These are phyloP conservation scores for Sitobion miscanthi DNA, from an alignment of 1,140 invertebrate genomes.

Conservation along the genomic window DNA sequence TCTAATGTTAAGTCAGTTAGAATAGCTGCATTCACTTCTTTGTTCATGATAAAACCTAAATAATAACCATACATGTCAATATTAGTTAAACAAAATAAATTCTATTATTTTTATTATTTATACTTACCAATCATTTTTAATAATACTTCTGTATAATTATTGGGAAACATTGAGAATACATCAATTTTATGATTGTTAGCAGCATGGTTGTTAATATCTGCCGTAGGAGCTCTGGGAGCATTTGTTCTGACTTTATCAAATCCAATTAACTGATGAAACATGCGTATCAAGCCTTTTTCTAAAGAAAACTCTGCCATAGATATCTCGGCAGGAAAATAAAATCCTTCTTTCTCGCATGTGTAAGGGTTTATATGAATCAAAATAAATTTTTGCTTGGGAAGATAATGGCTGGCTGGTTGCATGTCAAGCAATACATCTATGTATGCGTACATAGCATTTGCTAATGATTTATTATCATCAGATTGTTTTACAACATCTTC, in stretches of 20 bases:
- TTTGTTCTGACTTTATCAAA: constrained; percentile 20
- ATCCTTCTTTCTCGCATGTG: constrained; percentile 26
- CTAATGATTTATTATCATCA: neutral
- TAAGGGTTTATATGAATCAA: constrained; percentile 41
- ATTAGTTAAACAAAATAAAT: neutral
- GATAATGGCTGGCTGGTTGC: neutral
- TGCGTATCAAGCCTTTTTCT: constrained; percentile 21
- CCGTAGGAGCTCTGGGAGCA: neutral
- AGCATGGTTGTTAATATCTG: constrained; percentile 38
- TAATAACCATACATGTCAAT: neutral
- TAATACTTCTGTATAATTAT: constrained; percentile 14
- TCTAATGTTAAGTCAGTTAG: constrained; percentile 26
- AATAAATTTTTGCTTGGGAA: constrained; percentile 43
- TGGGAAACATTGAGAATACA: neutral
- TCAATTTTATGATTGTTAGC: constrained; percentile 23
- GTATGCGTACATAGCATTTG: constrained; percentile 9
- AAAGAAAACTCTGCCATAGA: constrained; percentile 36
- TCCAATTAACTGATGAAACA: constrained; percentile 47
- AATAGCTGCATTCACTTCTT: constrained; percentile 18
- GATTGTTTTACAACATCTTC: neutral
- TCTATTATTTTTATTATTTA: neutral
- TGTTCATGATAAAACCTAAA: constrained; percentile 43
- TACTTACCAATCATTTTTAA: constrained; percentile 47
- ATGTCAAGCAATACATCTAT: constrained; percentile 30
- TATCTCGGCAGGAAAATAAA: constrained; percentile 44